phyloP scores from a whole-genome alignment of 2,113 vertebrate species.

The Antigone vipio region DNA sequence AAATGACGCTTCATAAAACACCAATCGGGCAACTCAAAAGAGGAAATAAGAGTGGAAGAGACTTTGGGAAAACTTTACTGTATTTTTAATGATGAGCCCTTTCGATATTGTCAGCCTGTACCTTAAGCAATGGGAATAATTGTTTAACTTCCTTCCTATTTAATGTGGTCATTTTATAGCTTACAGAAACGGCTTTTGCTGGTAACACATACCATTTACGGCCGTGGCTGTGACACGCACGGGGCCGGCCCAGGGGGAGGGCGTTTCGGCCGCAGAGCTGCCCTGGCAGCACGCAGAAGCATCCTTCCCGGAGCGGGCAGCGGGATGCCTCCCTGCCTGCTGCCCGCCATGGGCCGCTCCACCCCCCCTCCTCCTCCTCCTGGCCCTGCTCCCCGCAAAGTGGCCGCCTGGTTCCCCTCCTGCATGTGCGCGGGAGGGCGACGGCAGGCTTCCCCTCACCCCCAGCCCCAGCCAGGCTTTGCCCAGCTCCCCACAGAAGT shows the following conservation, averaged over 20 bases:
- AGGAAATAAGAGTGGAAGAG: conserved; percentile 16
- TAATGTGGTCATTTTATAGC: conserved; percentile 40
- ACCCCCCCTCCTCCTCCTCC: background rate
- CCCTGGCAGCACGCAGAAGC: background rate
- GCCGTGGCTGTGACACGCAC: background rate
- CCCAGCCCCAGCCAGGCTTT: background rate
- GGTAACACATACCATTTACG: background rate
- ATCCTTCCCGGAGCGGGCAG: background rate
- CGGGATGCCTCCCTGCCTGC: background rate
- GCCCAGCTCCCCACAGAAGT: background rate
- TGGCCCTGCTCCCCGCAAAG: background rate
- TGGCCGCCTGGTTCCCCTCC: background rate
- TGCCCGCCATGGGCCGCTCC: background rate
- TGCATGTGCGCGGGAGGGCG: rapidly evolving
- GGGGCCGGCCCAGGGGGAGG: background rate
- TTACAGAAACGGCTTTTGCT: background rate
- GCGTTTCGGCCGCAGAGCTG: background rate
- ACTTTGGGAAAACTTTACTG: conserved; percentile 30
- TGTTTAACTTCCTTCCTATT: conserved; percentile 60
- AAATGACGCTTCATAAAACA: conserved; percentile 2
- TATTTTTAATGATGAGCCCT: conserved; percentile 47
- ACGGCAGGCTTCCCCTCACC: rapidly evolving
- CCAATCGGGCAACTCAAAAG: background rate
- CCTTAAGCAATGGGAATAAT: conserved; percentile 26
- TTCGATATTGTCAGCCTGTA: conserved; percentile 40